Evolutionary conservation across 2,888 invertebrate species (phyloP).

Genomic region (Pachydiplax longipennis): DNA sequence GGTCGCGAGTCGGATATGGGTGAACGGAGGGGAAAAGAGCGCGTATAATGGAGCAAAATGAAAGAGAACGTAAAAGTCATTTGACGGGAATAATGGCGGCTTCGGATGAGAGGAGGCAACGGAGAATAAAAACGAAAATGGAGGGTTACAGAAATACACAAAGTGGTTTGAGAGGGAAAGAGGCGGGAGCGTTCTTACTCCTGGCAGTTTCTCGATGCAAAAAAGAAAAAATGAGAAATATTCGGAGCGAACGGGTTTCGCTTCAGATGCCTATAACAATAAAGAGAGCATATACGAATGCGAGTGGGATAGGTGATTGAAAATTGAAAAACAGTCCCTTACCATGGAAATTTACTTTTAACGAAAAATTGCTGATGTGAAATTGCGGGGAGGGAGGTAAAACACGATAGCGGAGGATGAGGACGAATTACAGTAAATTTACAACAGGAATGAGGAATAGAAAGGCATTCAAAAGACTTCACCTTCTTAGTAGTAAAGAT

Average conservation of each 20-base stretch:
- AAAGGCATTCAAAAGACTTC: not conserved
- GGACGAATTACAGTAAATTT: too few species aligned
- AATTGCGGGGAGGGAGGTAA: not conserved
- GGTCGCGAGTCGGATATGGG: not conserved
- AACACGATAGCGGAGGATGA: not conserved
- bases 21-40: not conserved
- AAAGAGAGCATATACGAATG: not conserved
- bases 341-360: not conserved
- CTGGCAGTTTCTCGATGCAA: not conserved
- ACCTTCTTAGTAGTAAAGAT: too few species aligned
- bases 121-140: not conserved
- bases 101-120: not conserved
- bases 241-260: not conserved
- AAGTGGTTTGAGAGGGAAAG: not conserved
- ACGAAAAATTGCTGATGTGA: not conserved
- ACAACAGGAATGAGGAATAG: not conserved
- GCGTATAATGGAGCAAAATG: not conserved
- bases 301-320: not conserved
- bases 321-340: not conserved
- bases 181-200: not conserved
- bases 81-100: not conserved
- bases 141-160: not conserved
- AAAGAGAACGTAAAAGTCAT: not conserved
- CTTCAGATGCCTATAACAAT: not conserved
- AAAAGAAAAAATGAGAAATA: not conserved